A percentile compares a stretch with the other conserved stretches of the same genome.
phyloP scores from a whole-genome alignment of 2,888 invertebrate species.

The Andrena fulva region DNA sequence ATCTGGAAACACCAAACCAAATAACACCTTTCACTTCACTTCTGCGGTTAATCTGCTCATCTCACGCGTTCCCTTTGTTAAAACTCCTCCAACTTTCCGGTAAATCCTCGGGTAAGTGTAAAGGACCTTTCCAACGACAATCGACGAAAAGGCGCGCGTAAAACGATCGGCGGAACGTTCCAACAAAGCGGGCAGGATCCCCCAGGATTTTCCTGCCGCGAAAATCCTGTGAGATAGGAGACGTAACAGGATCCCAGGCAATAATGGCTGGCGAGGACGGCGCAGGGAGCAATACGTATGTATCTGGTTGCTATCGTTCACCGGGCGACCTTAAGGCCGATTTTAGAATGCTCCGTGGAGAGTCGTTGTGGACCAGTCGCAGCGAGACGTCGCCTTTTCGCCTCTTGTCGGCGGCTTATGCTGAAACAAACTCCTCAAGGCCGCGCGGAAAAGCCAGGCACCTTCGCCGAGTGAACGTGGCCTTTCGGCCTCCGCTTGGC shows the following conservation, averaged over 20 bases:
- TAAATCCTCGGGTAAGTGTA: too few species aligned
- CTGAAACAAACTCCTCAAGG: constrained; percentile 69
- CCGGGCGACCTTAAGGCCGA: constrained; percentile 62
- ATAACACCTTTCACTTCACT: too few species aligned
- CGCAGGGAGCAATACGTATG: constrained; percentile 30
- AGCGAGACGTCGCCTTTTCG: constrained; percentile 46
- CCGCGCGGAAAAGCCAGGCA: constrained; percentile 69
- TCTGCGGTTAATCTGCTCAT: too few species aligned
- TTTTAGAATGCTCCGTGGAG: constrained; percentile 66
- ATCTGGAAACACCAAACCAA: too few species aligned
- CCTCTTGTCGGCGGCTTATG: constrained; percentile 59
- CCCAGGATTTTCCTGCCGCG: background rate
- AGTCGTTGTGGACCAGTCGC: constrained; percentile 41
- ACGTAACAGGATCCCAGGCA: constrained; percentile 1
- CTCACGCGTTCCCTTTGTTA: too few species aligned
- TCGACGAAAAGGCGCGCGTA: too few species aligned
- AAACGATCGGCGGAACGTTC: background rate
- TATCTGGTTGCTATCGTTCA: constrained; percentile 51
- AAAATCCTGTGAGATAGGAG: background rate
- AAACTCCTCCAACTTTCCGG: too few species aligned
- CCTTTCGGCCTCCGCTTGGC: constrained; percentile 44
- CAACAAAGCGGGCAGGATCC: background rate
- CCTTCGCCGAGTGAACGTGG: constrained; percentile 61
- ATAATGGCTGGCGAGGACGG: background rate
- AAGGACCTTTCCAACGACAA: too few species aligned